These are phyloP conservation scores for Abrostola triplasia DNA, from an alignment of 2,888 invertebrate genomes.

Conservation along the genomic window DNA sequence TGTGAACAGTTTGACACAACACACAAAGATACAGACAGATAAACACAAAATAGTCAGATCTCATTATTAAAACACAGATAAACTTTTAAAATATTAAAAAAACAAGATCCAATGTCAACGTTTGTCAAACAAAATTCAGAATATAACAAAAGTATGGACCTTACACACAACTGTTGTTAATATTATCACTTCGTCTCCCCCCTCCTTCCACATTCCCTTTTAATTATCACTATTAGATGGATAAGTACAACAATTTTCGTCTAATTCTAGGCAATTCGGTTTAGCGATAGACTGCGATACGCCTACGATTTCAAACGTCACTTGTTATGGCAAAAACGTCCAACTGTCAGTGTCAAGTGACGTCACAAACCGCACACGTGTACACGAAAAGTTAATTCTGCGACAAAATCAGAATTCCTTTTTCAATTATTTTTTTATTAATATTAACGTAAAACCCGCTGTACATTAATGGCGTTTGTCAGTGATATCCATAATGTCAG, in stretches of 20 bases:
- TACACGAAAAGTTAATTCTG: conserved; percentile 49
- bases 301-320: conserved; percentile 35
- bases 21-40: conserved; percentile 34
- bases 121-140: conserved; percentile 31
- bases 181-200: conserved; percentile 61
- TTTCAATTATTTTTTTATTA: conserved; percentile 19
- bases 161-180: conserved; percentile 68
- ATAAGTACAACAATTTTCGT: conserved; percentile 85
- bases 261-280: conserved; percentile 85
- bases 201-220: conserved; percentile 78
- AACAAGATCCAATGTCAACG: conserved; percentile 50
- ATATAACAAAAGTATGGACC: conserved; percentile 56
- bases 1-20: conserved; percentile 48
- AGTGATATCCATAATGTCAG: conserved; percentile 14
- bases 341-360: neutral
- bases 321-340: conserved; percentile 21
- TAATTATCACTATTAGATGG: conserved; percentile 78
- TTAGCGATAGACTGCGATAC: conserved; percentile 59
- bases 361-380: conserved; percentile 18
- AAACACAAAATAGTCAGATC: conserved; percentile 54
- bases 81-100: conserved; percentile 69
- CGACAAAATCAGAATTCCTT: conserved; percentile 11
- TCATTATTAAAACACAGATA: conserved; percentile 68
- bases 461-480: conserved; percentile 34
- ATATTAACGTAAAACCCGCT: conserved; percentile 35